A percentile compares a stretch with the other conserved stretches of the same genome.
phyloP scores from a whole-genome alignment of 1,140 invertebrate genomes.

The Melitaea cinxia region DNA sequence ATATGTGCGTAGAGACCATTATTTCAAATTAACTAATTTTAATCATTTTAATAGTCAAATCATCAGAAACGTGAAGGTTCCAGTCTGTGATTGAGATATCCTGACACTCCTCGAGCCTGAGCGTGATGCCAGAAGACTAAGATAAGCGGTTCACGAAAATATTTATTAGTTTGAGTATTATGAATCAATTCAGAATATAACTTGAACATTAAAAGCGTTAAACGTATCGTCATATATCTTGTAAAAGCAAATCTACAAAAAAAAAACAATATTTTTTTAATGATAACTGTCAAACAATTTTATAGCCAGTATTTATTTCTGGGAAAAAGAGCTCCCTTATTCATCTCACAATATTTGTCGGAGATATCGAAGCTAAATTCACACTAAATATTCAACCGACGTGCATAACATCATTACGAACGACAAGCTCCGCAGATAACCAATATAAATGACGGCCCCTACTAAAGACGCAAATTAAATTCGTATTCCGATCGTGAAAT shows the following conservation, averaged over 20 bases:
- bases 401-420: slow-evolving; percentile 54
- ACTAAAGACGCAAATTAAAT: slow-evolving; percentile 64
- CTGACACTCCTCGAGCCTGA: slow-evolving; percentile 98
- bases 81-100: slow-evolving; percentile 99
- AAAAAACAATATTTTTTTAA: no score
- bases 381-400: slow-evolving; percentile 12
- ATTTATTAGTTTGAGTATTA: no score
- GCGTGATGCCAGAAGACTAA: slow-evolving; percentile 97
- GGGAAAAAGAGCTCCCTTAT: no score
- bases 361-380: neutral
- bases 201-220: no score
- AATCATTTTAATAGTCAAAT: no score
- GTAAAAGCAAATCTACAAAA: no score
- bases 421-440: slow-evolving; percentile 50
- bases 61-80: slow-evolving; percentile 99
- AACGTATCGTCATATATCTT: no score
- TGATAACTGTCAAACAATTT: no score
- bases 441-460: slow-evolving; percentile 25
- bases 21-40: no score
- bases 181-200: no score
- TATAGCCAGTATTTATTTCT: no score
- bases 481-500: slow-evolving; percentile 67
- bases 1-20: no score
- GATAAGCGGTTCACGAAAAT: slow-evolving; percentile 83
- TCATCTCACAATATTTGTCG: neutral